Base-by-base conservation (phyloP, 1,140 invertebrate genomes). In the Pogonus chalceus region DNA sequence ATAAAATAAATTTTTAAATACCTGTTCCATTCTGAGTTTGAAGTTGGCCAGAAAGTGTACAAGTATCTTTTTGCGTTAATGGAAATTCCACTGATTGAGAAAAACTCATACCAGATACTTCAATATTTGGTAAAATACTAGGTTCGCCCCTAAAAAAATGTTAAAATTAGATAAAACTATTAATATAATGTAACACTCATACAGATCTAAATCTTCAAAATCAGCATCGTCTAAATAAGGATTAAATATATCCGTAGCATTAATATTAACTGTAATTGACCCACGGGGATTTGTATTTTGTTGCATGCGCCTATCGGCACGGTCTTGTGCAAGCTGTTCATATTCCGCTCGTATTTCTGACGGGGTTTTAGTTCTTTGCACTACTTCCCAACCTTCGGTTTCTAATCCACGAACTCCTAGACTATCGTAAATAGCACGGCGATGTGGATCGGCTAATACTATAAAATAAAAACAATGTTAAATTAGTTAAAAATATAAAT, bases 321-420 rank as follows among this genome's bases (percentile, higher is more conserved):
- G 71, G 64, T 90, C 87, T 58, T 74, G 67, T 7, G 85, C 82
- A 20, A 93, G 72, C 61, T 88, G 78, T 71, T 96, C 91, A 78
- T 92, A 96, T 72, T 96, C 93, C 61, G 95, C 92, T 55, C 92
- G 75, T 48, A 98, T 96, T 76, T 96, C 93, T 58, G 87, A 81
- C 9, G 93, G 90, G 2, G 92, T 94, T 74, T 89, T 87, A 4
- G 88, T 92, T 20, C 90, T 74, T 57, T 92, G 83, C 21, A 94
- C 87, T 53, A 97, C 79, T 73, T 94, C 90, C 88, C 91, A 92
- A 50, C 91, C 92, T 68, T 94, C 88, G 9, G 88, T 91, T 71
- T 92, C 83, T 18, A 96, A 69, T 1, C 92, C 93, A 68, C 85
- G 79, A 10, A 79, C 72, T 21, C 88, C 87, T 56, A 88, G 68